phyloP scores from a whole-genome alignment of 2,113 vertebrate genomes.

The Muntiacus muntjak region DNA sequence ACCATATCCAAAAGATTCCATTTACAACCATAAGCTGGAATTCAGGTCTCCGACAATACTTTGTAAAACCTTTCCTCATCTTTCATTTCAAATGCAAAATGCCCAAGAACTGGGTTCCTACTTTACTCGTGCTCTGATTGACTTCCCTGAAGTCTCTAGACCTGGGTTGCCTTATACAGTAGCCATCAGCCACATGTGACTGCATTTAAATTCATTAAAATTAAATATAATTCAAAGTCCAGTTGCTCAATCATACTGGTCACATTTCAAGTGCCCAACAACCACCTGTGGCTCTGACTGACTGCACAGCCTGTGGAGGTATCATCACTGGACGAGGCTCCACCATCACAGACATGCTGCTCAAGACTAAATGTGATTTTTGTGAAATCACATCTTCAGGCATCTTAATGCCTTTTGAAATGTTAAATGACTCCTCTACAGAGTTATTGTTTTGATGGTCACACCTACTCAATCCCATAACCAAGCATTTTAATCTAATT shows the following conservation, averaged over 20 bases:
- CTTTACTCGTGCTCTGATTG: neutral
- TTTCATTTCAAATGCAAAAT: constrained; percentile 8
- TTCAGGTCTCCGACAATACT: neutral
- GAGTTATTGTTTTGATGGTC: neutral
- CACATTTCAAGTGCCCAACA: neutral
- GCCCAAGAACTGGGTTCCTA: neutral
- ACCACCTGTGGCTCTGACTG: too few relatives aligned
- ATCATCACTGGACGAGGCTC: fast-evolving
- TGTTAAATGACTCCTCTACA: neutral
- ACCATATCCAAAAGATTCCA: neutral
- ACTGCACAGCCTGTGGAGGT: neutral
- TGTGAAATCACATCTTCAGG: neutral
- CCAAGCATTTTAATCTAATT: neutral
- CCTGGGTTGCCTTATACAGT: neutral
- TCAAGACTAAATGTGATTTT: neutral
- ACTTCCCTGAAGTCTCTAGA: neutral
- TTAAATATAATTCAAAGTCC: neutral
- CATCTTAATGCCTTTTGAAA: constrained; percentile 1
- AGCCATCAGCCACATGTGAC: neutral
- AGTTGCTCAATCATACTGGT: neutral
- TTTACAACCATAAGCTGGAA: neutral
- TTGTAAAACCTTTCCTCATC: neutral
- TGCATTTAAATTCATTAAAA: neutral
- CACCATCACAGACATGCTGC: neutral
- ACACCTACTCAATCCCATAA: neutral